phyloP scores from a whole-genome alignment of 2,888 invertebrate species.

The Thera britannica region DNA sequence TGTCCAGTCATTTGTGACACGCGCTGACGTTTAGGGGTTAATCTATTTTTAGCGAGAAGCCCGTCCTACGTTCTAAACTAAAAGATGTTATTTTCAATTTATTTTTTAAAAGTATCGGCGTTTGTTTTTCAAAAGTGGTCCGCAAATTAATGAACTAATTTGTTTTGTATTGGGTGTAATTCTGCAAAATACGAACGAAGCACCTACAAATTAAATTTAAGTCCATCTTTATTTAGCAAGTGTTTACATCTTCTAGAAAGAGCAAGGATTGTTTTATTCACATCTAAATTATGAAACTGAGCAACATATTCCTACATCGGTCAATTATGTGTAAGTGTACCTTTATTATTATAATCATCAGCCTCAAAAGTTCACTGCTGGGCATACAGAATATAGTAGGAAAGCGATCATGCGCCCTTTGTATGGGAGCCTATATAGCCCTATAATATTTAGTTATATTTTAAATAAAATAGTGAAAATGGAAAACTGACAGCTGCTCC shows the following conservation, averaged over 20 bases:
- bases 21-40: constrained; percentile 49
- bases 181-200: too few relatives aligned
- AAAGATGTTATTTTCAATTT: not conserved
- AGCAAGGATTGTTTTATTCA: not conserved
- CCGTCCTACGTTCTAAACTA: not conserved
- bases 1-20: constrained; percentile 52
- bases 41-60: constrained; percentile 26
- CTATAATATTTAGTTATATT: too few relatives aligned
- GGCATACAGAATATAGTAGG: too few relatives aligned
- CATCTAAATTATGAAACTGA: not conserved
- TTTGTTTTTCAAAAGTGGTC: not conserved
- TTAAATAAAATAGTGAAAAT: too few relatives aligned
- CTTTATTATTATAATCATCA: not conserved
- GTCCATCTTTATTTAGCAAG: not conserved
- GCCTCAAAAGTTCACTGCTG: too few relatives aligned
- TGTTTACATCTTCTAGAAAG: not conserved
- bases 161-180: too few relatives aligned
- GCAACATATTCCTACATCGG: not conserved
- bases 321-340: not conserved
- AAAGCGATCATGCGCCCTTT: too few relatives aligned
- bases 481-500: too few relatives aligned
- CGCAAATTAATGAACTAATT: too few relatives aligned
- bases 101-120: not conserved
- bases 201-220: too few relatives aligned
- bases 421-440: too few relatives aligned